phyloP scores from a whole-genome alignment of 2,888 invertebrate species.

The Desoria tigrina region DNA sequence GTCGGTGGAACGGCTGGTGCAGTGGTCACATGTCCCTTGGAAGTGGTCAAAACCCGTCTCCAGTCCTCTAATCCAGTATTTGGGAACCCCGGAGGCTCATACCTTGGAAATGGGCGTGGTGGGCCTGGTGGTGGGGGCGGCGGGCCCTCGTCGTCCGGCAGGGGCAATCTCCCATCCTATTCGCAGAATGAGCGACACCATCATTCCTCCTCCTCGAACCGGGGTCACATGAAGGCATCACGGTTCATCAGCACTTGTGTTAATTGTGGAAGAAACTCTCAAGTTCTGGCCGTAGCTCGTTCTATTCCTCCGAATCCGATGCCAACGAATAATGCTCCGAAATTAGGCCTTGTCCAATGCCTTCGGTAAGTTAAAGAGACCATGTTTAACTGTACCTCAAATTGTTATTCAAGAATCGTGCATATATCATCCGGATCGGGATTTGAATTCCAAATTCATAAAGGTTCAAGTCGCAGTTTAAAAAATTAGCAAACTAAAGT shows the following conservation, averaged over 20 bases:
- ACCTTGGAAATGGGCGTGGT: conserved; percentile 44
- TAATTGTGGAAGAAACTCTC: conserved; percentile 57
- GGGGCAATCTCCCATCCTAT: conserved; percentile 59
- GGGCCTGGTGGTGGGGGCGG: conserved; percentile 55
- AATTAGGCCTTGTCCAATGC: conserved; percentile 78
- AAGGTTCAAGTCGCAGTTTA: too few species aligned
- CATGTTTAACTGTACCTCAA: too few species aligned
- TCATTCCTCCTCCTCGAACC: conserved; percentile 56
- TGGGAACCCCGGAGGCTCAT: conserved; percentile 40
- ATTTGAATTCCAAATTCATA: too few species aligned
- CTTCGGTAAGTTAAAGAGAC: conserved; percentile 65
- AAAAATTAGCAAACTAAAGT: too few species aligned
- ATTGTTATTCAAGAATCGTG: too few species aligned
- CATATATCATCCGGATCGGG: too few species aligned
- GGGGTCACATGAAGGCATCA: conserved; percentile 27
- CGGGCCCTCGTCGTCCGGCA: conserved; percentile 62
- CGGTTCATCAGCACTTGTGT: conserved; percentile 66
- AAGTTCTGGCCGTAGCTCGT: conserved; percentile 54
- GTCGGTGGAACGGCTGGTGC: conserved; percentile 96
- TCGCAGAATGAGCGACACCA: conserved; percentile 63
- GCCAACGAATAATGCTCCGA: conserved; percentile 46
- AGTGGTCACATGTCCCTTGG: conserved; percentile 93
- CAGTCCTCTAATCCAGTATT: conserved; percentile 83
- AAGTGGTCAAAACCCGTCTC: conserved; percentile 94
- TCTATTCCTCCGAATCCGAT: conserved; percentile 45